Percentiles rank a stretch among this genome's conserved stretches.
Conservation (phyloP, 2,888 invertebrate genomes). For the Agrochola lota region DNA sequence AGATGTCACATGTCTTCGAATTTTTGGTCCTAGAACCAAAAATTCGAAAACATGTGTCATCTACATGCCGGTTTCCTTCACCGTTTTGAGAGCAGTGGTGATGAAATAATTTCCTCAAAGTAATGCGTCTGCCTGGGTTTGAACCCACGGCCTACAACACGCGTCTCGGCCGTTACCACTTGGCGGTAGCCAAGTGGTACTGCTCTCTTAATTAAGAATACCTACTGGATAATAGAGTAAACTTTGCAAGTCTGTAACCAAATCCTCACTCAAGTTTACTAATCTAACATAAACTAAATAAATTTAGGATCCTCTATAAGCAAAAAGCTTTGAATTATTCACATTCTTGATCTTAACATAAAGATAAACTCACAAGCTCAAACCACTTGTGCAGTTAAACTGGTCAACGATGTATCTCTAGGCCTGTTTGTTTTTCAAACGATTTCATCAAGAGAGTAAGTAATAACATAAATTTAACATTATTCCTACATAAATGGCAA, state of each 20-base stretch:
- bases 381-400: slow-evolving; percentile 1
- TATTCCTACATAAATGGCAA: slow-evolving; percentile 1
- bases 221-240: no score
- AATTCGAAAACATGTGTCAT: no score
- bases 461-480: slow-evolving; percentile 19
- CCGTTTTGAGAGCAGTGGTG: no score
- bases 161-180: no score
- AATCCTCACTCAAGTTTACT: background rate
- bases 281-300: background rate
- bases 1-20: no score
- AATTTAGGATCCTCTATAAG: background rate
- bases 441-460: slow-evolving; percentile 15
- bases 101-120: no score
- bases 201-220: no score
- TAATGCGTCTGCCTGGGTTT: no score
- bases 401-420: slow-evolving; percentile 19
- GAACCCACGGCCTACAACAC: no score
- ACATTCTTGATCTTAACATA: slow-evolving; percentile 22
- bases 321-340: slow-evolving; percentile 19
- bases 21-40: no score
- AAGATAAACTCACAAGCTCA: background rate
- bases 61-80: no score
- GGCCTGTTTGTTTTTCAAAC: slow-evolving; percentile 34
- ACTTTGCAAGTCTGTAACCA: background rate
- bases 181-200: no score